A percentile compares a stretch with the other conserved stretches of the same genome.
Conservation (phyloP, 1,140 invertebrate species). For the Helicoverpa armigera region DNA sequence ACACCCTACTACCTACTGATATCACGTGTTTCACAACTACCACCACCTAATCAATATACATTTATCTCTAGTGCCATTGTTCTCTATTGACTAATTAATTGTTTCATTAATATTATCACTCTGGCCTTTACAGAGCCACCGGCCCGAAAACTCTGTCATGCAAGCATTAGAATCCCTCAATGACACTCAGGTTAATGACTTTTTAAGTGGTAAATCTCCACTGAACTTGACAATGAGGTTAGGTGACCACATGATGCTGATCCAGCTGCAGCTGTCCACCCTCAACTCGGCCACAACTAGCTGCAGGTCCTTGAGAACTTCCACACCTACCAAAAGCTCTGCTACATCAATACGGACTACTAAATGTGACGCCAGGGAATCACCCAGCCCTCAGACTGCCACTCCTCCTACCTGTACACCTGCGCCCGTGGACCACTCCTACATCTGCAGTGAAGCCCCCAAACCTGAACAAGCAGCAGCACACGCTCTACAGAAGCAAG, state of each 20-base stretch:
- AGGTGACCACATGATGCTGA: conserved; percentile 98
- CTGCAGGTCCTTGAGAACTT: conserved; percentile 74
- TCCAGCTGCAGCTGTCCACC: conserved; percentile 96
- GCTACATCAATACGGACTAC: conserved; percentile 63
- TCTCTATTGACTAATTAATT: conserved; percentile 59
- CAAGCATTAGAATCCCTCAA: conserved; percentile 97
- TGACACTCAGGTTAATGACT: conserved; percentile 97
- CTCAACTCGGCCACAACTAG: conserved; percentile 86
- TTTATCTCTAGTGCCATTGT: conserved; percentile 60
- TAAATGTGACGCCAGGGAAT: conserved; percentile 69
- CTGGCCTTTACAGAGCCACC: conserved; percentile 91
- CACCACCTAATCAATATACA: conserved; percentile 74
- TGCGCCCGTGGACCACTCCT: conserved; percentile 39
- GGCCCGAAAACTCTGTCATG: conserved; percentile 97
- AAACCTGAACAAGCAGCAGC: conserved; percentile 61
- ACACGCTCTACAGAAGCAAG: conserved; percentile 83
- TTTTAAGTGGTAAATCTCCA: conserved; percentile 96
- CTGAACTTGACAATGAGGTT: conserved; percentile 97
- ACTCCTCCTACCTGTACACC: conserved; percentile 54
- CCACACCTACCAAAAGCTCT: conserved; percentile 72
- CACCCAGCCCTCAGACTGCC: conserved; percentile 70
- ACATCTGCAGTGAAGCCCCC: conserved; percentile 49
- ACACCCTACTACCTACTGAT: conserved; percentile 69
- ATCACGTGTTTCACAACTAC: conserved; percentile 82
- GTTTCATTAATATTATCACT: conserved; percentile 46